Base-by-base conservation (phyloP, 2,888 invertebrate species). In the Amphiduros pacificus region DNA sequence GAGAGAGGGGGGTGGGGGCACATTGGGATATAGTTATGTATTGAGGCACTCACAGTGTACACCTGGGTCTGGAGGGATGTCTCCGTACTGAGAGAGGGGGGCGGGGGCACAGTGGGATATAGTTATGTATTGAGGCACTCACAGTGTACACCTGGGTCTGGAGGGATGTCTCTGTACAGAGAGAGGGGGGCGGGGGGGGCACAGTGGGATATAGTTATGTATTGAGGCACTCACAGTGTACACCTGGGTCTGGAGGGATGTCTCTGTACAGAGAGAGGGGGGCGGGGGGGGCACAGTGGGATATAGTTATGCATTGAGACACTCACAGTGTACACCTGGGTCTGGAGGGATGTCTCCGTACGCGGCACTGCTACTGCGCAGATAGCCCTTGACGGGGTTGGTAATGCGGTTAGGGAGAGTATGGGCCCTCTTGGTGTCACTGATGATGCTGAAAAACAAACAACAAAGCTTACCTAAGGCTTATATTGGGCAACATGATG, bases 351-450 rank as follows among this genome's bases (percentile, higher is more conserved):
- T 50, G 20, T 51, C 58, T 17, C n/a, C 32, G 50, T 51, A 58
- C 24, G 36, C 52, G 36, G 52, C 59, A 28, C 59, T 59, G 53
- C 59, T 59, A 53, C 36, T 32, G 14, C 59, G 36, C 41, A 41
- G 27, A 53, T 52, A 59, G 11, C 22, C 14, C 28, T 41, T 40
- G 2, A 56, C 29, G 17, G 53, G 32, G n/a, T 9, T 5, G 20
- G 32, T 31, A 41, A 55, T 60, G 32, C 55, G 54, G 24, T 29
- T 32, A 11, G 60, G 60, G 5, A 60, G 27, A 24, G 60, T 60
- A 44, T 55, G 24, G 1, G 60, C 60, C 32, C 60, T 36, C 36
- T 60, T 60, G 44, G 48, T 49, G 48, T 55, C 60, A 4, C 60
- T 49, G 32, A 60, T 60, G 20, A 60, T 48, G 27, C 60, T 60